phyloP scores from a whole-genome alignment of 2,888 invertebrate genomes.

The Drosophila cognata region DNA sequence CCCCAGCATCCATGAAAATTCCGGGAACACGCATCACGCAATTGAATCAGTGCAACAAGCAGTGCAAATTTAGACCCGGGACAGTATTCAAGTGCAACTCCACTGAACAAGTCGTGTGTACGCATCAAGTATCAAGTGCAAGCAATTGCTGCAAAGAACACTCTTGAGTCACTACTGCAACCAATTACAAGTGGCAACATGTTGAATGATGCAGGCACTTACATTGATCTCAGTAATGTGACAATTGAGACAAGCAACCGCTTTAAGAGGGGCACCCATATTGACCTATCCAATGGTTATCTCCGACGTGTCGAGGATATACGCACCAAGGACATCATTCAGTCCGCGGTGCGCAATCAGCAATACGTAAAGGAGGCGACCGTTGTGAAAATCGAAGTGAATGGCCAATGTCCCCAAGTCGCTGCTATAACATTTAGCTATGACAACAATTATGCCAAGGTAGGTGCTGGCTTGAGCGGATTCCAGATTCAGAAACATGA shows the following conservation, averaged over 20 bases:
- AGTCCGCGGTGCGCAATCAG: conserved; percentile 91
- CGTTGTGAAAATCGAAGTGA: conserved; percentile 90
- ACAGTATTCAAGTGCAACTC: conserved; percentile 52
- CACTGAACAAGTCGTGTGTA: conserved; percentile 24
- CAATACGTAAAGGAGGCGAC: conserved; percentile 94
- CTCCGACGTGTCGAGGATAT: conserved; percentile 94
- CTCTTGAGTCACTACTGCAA: too few species aligned
- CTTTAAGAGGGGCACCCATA: conserved; percentile 89
- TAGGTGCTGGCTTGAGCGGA: conserved; percentile 7
- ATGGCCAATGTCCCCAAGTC: conserved; percentile 72
- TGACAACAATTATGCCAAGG: conserved; percentile 90
- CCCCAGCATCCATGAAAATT: conserved; percentile 57
- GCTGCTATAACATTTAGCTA: conserved; percentile 92
- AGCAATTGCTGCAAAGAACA: neutral
- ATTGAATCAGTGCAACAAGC: conserved; percentile 58
- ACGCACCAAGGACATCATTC: conserved; percentile 94
- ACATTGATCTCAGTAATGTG: conserved; percentile 31
- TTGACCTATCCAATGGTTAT: conserved; percentile 92
- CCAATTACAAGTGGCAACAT: neutral
- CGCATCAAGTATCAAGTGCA: conserved; percentile 6
- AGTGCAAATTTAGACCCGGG: neutral
- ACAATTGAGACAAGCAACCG: conserved; percentile 37
- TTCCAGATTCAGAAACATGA: neutral
- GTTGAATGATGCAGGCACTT: neutral
- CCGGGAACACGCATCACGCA: conserved; percentile 23